A percentile compares a stretch with the other conserved stretches of the same genome.
phyloP scores from a whole-genome alignment of 2,888 invertebrate genomes.

The Hirtodrosophila confusa region DNA sequence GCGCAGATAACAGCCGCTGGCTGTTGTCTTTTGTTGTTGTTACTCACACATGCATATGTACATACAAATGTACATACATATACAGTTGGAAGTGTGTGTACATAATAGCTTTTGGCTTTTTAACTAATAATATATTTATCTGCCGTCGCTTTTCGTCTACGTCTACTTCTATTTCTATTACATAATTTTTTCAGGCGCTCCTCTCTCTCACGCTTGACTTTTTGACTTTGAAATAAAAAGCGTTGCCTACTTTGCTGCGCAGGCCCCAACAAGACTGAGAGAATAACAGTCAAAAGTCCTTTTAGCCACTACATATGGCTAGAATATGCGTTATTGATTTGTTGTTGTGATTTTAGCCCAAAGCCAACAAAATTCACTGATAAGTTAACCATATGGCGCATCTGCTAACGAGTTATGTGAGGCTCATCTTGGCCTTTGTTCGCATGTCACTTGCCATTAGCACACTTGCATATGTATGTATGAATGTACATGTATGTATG shows the following conservation, averaged over 20 bases:
- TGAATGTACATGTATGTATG: background rate
- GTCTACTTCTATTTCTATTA: constrained; percentile 54
- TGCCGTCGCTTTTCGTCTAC: constrained; percentile 58
- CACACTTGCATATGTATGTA: constrained; percentile 19
- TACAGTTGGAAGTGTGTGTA: constrained; percentile 24
- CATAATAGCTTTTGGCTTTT: constrained; percentile 58
- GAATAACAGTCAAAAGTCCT: background rate
- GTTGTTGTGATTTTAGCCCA: constrained; percentile 43
- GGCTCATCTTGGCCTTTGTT: constrained; percentile 32
- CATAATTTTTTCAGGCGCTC: constrained; percentile 58
- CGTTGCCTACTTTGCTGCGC: constrained; percentile 70
- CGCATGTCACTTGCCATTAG: constrained; percentile 66
- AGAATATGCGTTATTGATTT: constrained; percentile 65
- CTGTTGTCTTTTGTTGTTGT: constrained; percentile 19
- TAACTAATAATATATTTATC: constrained; percentile 72
- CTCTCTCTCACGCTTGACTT: constrained; percentile 58
- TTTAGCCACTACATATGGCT: constrained; percentile 27
- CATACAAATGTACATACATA: constrained; percentile 1
- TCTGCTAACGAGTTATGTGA: constrained; percentile 60
- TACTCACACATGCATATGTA: constrained; percentile 1
- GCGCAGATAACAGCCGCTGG: constrained; percentile 35
- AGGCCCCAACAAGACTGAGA: constrained; percentile 31
- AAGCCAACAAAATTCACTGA: constrained; percentile 22
- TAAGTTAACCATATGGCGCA: constrained; percentile 58
- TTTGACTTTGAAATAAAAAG: constrained; percentile 74